phyloP scores from a whole-genome alignment of 2,797 vertebrate species.

The Prunella strophiata region DNA sequence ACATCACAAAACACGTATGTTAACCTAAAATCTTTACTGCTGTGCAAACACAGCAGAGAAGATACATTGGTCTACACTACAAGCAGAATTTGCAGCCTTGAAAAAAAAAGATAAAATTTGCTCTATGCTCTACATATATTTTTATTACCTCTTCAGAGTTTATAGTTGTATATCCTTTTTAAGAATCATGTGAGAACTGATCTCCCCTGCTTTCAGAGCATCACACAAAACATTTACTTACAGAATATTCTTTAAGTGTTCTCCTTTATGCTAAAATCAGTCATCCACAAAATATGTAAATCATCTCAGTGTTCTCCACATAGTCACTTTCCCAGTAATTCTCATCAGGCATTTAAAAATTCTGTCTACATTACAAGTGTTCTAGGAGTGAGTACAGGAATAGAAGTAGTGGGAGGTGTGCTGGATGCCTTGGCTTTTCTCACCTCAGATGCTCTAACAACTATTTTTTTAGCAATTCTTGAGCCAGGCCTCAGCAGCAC shows the following conservation, averaged over 20 bases:
- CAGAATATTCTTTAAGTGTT: not conserved
- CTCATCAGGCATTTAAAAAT: not conserved
- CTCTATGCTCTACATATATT: not conserved
- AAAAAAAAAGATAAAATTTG: not conserved
- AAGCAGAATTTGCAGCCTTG: not conserved
- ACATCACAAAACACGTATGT: not conserved
- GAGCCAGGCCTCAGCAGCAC: not conserved
- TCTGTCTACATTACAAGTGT: not conserved
- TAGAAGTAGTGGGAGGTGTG: not conserved
- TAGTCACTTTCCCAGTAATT: not conserved
- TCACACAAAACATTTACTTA: not conserved
- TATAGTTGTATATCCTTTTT: not conserved
- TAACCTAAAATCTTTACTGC: not conserved
- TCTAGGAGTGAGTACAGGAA: not conserved
- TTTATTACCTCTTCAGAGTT: not conserved
- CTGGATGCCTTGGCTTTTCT: slow-evolving; percentile 7
- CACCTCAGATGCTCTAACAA: not conserved
- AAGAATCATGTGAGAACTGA: not conserved
- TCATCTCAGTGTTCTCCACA: not conserved
- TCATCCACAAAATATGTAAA: not conserved
- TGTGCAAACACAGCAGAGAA: not conserved
- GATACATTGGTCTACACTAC: not conserved
- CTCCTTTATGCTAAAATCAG: not conserved
- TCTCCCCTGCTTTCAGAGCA: not conserved
- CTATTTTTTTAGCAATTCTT: not conserved